Conservation (phyloP, 2,113 vertebrate species). For the Orientallactaga bullata region DNA sequence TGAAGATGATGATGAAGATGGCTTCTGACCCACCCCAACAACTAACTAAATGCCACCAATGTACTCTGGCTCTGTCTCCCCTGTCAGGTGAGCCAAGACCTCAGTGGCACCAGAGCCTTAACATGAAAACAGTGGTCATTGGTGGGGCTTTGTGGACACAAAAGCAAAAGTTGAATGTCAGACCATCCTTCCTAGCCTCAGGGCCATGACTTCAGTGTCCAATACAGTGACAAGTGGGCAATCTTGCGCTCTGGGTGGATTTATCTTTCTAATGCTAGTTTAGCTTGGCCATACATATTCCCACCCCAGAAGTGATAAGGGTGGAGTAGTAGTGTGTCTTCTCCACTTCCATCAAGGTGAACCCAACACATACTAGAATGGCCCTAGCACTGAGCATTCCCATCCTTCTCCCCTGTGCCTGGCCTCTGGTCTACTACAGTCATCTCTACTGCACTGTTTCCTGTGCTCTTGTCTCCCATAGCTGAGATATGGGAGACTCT, state of each 20-base stretch:
- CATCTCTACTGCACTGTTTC: neutral
- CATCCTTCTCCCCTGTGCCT: neutral
- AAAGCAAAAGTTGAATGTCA: neutral
- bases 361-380: neutral
- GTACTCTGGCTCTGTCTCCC: neutral
- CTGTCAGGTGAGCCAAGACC: neutral
- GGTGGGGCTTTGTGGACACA: neutral
- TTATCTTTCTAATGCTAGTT: neutral
- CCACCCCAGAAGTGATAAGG: neutral
- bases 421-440: neutral
- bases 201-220: neutral
- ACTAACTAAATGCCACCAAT: no score
- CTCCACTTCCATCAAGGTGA: neutral
- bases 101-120: neutral
- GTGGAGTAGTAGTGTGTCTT: rapidly evolving
- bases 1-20: neutral
- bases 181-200: neutral
- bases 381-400: neutral
- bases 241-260: neutral
- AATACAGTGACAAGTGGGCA: neutral
- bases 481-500: neutral
- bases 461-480: neutral
- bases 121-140: neutral
- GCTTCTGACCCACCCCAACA: neutral
- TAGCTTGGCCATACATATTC: neutral